These are phyloP conservation scores for Gnatocerus cornutus DNA, from an alignment of 2,888 invertebrate species.

Conservation along the genomic window DNA sequence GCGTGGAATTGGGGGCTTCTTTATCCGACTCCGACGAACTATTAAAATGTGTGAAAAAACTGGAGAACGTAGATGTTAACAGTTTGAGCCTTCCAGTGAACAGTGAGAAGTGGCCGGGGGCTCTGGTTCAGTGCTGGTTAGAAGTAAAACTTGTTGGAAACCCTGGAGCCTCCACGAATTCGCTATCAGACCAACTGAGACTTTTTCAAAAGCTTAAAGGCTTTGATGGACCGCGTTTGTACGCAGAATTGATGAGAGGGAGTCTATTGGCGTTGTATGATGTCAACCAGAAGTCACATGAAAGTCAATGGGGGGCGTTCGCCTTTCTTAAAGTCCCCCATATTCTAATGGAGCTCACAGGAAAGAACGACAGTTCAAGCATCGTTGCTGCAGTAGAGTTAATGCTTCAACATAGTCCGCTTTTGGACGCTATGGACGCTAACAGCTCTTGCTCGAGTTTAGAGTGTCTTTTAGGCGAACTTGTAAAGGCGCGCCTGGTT, in stretches of 20 bases:
- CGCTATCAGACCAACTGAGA: constrained; percentile 86
- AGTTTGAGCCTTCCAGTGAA: constrained; percentile 59
- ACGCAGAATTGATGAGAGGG: constrained; percentile 91
- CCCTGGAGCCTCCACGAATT: constrained; percentile 87
- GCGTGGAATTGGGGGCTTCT: constrained; percentile 80
- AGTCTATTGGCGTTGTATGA: constrained; percentile 93
- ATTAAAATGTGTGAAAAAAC: constrained; percentile 58
- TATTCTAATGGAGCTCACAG: constrained; percentile 74
- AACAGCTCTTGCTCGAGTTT: constrained; percentile 92
- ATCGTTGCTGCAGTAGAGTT: constrained; percentile 89
- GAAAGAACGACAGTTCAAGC: constrained; percentile 59
- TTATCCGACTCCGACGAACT: constrained; percentile 59
- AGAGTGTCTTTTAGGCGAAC: constrained; percentile 86
- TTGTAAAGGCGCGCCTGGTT: constrained; percentile 85
- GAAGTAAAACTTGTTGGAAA: constrained; percentile 89
- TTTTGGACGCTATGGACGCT: constrained; percentile 91
- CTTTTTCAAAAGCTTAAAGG: constrained; percentile 91
- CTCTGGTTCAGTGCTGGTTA: constrained; percentile 80
- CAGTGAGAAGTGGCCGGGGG: constrained; percentile 65
- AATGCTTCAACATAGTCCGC: constrained; percentile 86
- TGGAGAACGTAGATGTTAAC: constrained; percentile 62
- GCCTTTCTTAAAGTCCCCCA: constrained; percentile 93
- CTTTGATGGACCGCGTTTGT: constrained; percentile 85
- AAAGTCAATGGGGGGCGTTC: constrained; percentile 95
- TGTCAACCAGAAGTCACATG: constrained; percentile 86